A percentile compares a stretch with the other conserved stretches of the same genome.
Conservation (phyloP, 2,113 vertebrate genomes). For the Mixornis gularis region DNA sequence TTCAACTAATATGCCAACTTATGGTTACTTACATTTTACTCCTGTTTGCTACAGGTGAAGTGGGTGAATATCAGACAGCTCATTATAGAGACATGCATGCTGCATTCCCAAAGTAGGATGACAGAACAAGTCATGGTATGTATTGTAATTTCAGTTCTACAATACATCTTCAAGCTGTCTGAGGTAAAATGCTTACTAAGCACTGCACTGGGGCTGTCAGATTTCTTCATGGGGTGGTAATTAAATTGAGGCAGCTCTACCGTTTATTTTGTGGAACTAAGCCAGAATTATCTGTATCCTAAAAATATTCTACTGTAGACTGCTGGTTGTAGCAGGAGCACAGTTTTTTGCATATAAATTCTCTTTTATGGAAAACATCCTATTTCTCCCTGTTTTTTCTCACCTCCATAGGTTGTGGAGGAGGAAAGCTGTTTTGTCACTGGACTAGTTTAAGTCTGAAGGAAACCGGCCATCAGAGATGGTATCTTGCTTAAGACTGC, state of each 20-base stretch:
- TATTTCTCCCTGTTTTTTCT: not conserved
- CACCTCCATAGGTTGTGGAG: not conserved
- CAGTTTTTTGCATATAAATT: slow-evolving; percentile 20
- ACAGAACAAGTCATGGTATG: slow-evolving; percentile 62
- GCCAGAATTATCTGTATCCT: slow-evolving; percentile 45
- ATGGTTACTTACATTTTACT: slow-evolving; percentile 53
- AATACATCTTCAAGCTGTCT: slow-evolving; percentile 61
- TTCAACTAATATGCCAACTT: slow-evolving; percentile 37
- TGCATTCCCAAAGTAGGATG: slow-evolving; percentile 49
- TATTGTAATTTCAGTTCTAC: slow-evolving; percentile 62
- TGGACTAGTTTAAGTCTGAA: not conserved
- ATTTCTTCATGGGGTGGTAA: slow-evolving; percentile 61
- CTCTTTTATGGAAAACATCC: not conserved
- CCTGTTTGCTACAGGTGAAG: slow-evolving; percentile 66
- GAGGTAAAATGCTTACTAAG: slow-evolving; percentile 70
- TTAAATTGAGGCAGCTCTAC: slow-evolving; percentile 66
- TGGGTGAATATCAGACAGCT: slow-evolving; percentile 69
- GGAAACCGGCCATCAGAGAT: not conserved
- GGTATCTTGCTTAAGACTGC: not conserved
- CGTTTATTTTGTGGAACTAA: slow-evolving; percentile 62
- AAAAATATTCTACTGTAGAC: slow-evolving; percentile 49
- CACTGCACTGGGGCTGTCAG: slow-evolving; percentile 59
- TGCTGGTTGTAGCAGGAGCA: not conserved
- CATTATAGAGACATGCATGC: slow-evolving; percentile 69
- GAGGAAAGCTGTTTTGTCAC: not conserved